Conservation (phyloP, 1,140 invertebrate genomes). For the Brachionus rotundiformis region DNA sequence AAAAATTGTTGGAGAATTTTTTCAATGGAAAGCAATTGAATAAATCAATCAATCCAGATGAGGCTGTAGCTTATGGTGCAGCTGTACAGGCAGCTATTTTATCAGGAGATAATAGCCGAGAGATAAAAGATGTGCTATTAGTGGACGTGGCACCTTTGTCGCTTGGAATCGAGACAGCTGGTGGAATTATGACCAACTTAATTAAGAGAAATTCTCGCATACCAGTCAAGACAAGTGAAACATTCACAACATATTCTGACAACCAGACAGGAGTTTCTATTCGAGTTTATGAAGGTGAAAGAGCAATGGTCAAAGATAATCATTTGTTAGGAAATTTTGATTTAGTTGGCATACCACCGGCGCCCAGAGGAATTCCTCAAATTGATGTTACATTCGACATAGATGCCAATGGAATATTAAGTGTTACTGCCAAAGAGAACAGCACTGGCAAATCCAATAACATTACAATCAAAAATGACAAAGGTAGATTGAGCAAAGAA, state of each 20-base stretch:
- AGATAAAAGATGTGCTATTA: conserved; percentile 60
- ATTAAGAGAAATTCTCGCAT: conserved; percentile 54
- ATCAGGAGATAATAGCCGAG: conserved; percentile 57
- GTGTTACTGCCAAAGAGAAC: conserved; percentile 76
- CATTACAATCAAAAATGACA: conserved; percentile 67
- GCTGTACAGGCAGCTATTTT: conserved; percentile 64
- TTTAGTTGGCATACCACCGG: conserved; percentile 79
- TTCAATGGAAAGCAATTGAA: conserved; percentile 63
- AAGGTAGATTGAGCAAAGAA: conserved; percentile 64
- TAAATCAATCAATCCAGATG: conserved; percentile 59
- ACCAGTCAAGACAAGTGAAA: conserved; percentile 17
- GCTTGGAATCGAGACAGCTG: conserved; percentile 67
- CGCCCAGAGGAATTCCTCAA: conserved; percentile 55
- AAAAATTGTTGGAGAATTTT: conserved; percentile 65
- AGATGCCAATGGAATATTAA: conserved; percentile 76
- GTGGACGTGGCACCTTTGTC: conserved; percentile 62
- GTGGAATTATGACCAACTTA: conserved; percentile 68
- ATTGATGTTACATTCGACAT: conserved; percentile 79
- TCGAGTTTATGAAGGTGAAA: conserved; percentile 75
- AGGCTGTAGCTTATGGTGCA: conserved; percentile 69
- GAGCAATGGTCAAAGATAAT: conserved; percentile 86
- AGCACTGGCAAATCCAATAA: conserved; percentile 72
- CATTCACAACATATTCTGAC: conserved; percentile 51
- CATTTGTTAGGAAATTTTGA: conserved; percentile 85
- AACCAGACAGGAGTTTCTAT: conserved; percentile 43